phyloP scores from a whole-genome alignment of 2,797 vertebrate species.

The Pachyuromys duprasi region DNA sequence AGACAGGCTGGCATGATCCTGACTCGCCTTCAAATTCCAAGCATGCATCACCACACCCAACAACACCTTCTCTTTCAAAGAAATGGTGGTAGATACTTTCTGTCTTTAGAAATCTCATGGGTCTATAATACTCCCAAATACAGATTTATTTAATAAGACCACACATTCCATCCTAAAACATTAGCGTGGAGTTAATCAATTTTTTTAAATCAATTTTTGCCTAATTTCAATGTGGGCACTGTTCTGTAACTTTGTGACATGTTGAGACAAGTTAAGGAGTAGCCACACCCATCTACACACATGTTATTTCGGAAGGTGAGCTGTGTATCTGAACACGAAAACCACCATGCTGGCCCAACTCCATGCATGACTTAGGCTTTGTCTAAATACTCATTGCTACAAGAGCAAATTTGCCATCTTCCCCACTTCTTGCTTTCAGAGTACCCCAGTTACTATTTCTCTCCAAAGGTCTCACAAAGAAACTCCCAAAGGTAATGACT shows the following conservation, averaged over 20 bases:
- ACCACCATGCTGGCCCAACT: not conserved
- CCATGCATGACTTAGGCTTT: not conserved
- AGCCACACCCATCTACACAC: not conserved
- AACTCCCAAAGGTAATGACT: not conserved
- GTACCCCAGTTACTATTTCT: not conserved
- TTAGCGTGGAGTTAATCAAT: not conserved
- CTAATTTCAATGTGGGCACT: slow-evolving; percentile 18
- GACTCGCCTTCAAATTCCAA: too few relatives aligned
- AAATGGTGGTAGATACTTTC: not conserved
- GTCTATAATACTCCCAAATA: slow-evolving; percentile 3
- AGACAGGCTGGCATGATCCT: not conserved
- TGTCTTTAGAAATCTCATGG: slow-evolving; percentile 26
- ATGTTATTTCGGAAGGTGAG: not conserved
- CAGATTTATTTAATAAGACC: not conserved
- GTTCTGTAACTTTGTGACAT: not conserved
- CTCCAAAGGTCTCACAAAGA: slow-evolving; percentile 4
- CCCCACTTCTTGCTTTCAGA: slow-evolving; percentile 15
- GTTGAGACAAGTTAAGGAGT: not conserved
- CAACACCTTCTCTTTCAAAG: not conserved
- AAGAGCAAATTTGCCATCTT: not conserved
- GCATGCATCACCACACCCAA: not conserved
- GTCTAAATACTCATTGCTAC: not conserved
- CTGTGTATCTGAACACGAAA: not conserved
- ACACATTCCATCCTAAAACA: slow-evolving; percentile 49
- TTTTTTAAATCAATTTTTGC: not conserved